Evolutionary conservation across 2,888 invertebrate genomes (phyloP).

Genomic region (Baccha elongata): DNA sequence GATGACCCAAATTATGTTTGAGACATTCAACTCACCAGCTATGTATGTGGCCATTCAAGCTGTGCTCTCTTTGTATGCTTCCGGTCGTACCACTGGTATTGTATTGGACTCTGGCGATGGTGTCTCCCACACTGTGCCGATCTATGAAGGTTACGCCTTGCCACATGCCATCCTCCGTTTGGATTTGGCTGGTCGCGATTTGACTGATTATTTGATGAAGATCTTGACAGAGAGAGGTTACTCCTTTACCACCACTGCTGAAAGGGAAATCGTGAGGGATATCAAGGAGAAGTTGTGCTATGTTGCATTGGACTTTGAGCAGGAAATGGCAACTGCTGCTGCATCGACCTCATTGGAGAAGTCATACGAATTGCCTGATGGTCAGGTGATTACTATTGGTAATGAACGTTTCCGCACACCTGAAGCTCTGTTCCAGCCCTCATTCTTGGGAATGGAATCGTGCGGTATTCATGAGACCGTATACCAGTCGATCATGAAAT

Average conservation of each 20-base stretch:
- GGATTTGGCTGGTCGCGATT: slow-evolving; percentile 95
- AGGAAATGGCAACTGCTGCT: slow-evolving; percentile 97
- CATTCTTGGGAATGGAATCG: slow-evolving; percentile 92
- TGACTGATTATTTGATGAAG: slow-evolving; percentile 97
- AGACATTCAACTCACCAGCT: slow-evolving; percentile 96
- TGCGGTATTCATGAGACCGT: slow-evolving; percentile 96
- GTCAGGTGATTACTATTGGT: slow-evolving; percentile 95
- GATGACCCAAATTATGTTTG: slow-evolving; percentile 97
- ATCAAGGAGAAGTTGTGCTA: slow-evolving; percentile 97
- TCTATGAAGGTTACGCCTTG: slow-evolving; percentile 96
- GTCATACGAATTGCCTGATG: slow-evolving; percentile 97
- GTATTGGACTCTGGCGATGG: slow-evolving; percentile 98
- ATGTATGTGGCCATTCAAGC: slow-evolving; percentile 98
- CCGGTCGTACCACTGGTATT: slow-evolving; percentile 98
- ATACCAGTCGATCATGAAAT: slow-evolving; percentile 98
- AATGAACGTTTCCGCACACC: slow-evolving; percentile 97
- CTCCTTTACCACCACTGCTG: slow-evolving; percentile 95
- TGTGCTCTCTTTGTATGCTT: slow-evolving; percentile 95
- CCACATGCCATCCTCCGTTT: slow-evolving; percentile 96
- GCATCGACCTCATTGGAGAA: slow-evolving; percentile 96
- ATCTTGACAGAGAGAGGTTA: slow-evolving; percentile 96
- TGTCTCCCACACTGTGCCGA: slow-evolving; percentile 97
- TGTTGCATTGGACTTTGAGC: slow-evolving; percentile 95
- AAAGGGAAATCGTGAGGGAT: slow-evolving; percentile 96
- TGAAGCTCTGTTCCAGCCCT: slow-evolving; percentile 96